Conservation (phyloP, 1,140 invertebrate species). For the Solen grandis region DNA sequence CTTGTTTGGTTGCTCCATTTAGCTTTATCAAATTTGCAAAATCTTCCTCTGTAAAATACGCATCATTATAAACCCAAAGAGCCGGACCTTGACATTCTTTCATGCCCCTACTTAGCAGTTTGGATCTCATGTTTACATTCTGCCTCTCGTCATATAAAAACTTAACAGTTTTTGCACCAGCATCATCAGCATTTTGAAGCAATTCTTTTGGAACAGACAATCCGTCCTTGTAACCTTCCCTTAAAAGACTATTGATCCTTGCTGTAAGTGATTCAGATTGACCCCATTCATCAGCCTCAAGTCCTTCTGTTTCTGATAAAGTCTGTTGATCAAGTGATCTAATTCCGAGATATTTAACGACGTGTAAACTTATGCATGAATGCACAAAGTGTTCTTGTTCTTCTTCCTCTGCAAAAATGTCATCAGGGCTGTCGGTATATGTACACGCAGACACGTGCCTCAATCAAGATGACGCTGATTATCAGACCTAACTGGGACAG, state of each 20-base stretch:
- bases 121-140: constrained; percentile 60
- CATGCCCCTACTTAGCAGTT: constrained; percentile 70
- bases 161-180: constrained; percentile 71
- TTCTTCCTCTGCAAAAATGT: constrained; percentile 44
- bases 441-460: constrained; percentile 25
- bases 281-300: constrained; percentile 60
- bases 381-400: constrained; percentile 63
- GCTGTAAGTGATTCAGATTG: constrained; percentile 72
- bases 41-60: constrained; percentile 62
- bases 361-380: constrained; percentile 53
- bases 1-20: constrained; percentile 58
- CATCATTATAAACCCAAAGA: constrained; percentile 69
- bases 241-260: constrained; percentile 61
- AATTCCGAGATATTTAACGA: constrained; percentile 64
- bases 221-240: constrained; percentile 69
- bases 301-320: constrained; percentile 57
- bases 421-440: constrained; percentile 62
- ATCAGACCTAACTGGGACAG: constrained; percentile 15
- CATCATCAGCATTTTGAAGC: constrained; percentile 81
- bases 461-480: constrained; percentile 12
- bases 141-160: constrained; percentile 75
- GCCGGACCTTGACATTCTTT: constrained; percentile 66
- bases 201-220: constrained; percentile 74
- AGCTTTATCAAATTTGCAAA: constrained; percentile 55
- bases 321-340: constrained; percentile 56